A percentile compares a stretch with the other conserved stretches of the same genome.
These are phyloP conservation scores for Verasper variegatus DNA, from an alignment of 2,113 vertebrate genomes.

Conservation along the genomic window DNA sequence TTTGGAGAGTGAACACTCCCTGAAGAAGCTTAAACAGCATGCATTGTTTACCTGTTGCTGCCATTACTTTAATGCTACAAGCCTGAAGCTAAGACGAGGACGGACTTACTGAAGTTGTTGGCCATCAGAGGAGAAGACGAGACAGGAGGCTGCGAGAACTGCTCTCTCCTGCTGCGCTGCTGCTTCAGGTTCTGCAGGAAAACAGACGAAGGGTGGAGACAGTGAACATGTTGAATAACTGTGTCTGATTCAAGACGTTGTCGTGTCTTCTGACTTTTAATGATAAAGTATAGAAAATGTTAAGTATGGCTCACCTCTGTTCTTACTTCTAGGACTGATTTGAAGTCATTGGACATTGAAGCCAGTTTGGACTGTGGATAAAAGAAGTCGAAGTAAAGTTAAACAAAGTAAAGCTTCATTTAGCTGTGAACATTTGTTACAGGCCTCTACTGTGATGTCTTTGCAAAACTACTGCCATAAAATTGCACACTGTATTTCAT, in stretches of 20 bases:
- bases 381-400: slow-evolving; percentile 4
- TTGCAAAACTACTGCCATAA: no score
- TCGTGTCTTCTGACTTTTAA: background rate
- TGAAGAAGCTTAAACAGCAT: slow-evolving; percentile 15
- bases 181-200: slow-evolving; percentile 90
- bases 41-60: slow-evolving; percentile 24
- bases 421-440: no score
- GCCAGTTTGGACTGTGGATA: slow-evolving; percentile 90
- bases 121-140: slow-evolving; percentile 84
- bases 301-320: slow-evolving; percentile 86
- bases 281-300: background rate
- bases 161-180: slow-evolving; percentile 91
- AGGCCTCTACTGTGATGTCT: no score
- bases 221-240: background rate
- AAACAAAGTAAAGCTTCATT: background rate
- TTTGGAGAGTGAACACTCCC: slow-evolving; percentile 53
- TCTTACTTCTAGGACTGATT: slow-evolving; percentile 93
- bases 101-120: slow-evolving; percentile 88
- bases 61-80: slow-evolving; percentile 13
- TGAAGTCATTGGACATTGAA: slow-evolving; percentile 96
- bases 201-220: background rate
- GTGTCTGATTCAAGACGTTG: background rate
- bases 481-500: no score
- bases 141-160: slow-evolving; percentile 88
- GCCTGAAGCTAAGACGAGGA: background rate